Percentiles rank a stretch among this genome's conserved stretches.
Conservation (phyloP, 2,797 vertebrate genomes). For the Limnodromus scolopaceus region DNA sequence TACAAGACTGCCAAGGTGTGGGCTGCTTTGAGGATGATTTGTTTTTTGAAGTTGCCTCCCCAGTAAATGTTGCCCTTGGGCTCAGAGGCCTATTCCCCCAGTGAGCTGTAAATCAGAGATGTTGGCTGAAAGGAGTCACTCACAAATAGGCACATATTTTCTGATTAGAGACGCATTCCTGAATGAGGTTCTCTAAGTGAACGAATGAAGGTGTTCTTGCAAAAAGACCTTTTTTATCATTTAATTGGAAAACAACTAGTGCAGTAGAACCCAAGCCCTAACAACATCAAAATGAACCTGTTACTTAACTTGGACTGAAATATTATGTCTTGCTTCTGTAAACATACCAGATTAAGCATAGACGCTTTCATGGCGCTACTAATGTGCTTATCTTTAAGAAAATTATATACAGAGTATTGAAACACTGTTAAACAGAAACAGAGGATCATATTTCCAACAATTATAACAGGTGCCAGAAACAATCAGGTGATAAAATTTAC, state of each 20-base stretch:
- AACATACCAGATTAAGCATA: neutral
- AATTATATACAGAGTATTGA: neutral
- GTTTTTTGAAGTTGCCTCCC: neutral
- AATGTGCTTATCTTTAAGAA: constrained; percentile 23
- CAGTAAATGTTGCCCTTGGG: neutral
- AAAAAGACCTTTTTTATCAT: neutral
- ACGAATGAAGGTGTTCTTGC: neutral
- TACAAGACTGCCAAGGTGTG: neutral
- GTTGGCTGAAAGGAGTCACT: neutral
- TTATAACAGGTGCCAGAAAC: neutral
- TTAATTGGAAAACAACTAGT: neutral
- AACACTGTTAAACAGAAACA: neutral
- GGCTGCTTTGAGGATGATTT: neutral
- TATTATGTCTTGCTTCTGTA: neutral
- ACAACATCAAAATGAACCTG: neutral
- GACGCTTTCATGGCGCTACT: neutral
- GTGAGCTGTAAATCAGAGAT: neutral
- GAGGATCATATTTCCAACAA: neutral
- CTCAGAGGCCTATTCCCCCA: neutral
- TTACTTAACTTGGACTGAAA: constrained; percentile 16
- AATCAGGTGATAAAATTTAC: neutral
- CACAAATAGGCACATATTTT: neutral
- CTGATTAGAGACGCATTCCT: neutral
- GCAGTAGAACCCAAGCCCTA: neutral
- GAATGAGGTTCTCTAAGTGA: neutral